Base-by-base conservation (phyloP, 2,113 vertebrate species). In the Corvus cornix region DNA sequence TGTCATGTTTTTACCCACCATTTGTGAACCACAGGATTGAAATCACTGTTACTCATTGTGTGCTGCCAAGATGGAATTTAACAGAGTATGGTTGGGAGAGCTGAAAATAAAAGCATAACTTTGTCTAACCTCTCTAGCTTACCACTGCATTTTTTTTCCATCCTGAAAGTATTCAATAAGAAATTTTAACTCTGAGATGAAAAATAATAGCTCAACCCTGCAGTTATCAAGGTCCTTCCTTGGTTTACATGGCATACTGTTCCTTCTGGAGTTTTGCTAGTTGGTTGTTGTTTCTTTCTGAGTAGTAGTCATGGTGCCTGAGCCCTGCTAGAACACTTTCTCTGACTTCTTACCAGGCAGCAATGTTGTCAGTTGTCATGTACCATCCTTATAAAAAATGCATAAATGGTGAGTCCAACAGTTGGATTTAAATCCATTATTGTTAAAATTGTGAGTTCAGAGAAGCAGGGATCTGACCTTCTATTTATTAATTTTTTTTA, bases 231-330 rank as follows among this genome's bases (percentile, higher is more conserved):
- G 21, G 37, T 48, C 49, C 8, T 82, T 73, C n/a, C 41, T 74
- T 70, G 15, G 20, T 90, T 90, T 82, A 20, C 10, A 13, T 19
- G 9, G 28, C 16, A 35, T 48, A 59, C 19, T 82, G 69, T 64
- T 51, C 22, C 8, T 77, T 78, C 20, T 56, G 41, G 21, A 63
- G 10, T 18, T 26, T 35, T 35, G 18, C 15, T 77, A 28, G 6
- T 11, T 63, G 51, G 6, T 41, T 30, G 6, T 24, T 49, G 2
- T 2, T 4, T 11, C 39, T 76, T 48, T 44, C 33, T 0, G 0
- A 28, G 4, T 17, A 55, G 28, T 26, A 23, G 17, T 67, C n/a
- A 64, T n/a, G 16, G 26, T 76, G n/a, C 8, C 49, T 75, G 19
- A 72, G 23, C 35, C n/a, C 30, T 72, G 13, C 27, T 60, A 64